Base-by-base conservation (phyloP, 2,113 vertebrate genomes). In the Thinocorus orbignyianus region DNA sequence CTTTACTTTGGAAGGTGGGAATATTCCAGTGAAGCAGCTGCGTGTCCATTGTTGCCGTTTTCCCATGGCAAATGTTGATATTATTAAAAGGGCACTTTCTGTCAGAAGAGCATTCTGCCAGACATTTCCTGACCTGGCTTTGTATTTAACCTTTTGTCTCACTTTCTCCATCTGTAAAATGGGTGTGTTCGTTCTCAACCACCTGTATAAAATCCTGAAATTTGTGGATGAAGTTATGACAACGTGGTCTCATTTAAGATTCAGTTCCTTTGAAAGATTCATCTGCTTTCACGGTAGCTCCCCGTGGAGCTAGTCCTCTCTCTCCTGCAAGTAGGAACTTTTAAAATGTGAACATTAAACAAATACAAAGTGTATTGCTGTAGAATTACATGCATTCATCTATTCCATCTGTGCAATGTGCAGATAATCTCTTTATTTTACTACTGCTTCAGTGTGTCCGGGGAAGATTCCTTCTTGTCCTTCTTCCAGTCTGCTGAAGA, bases 1-100 rank as follows among this genome's bases (percentile, higher is more conserved):
- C 57, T 52, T 97, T 97, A 94, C 91, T 95, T 65, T 95, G 91
- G 82, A 96, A 94, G 93, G 79, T 95, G 95, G 73, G 96, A 96
- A 93, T 95, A 91, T 95, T 96, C 91, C 91, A 91, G 52, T 3
- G 7, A 76, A 93, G 89, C 96, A 95, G 96, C 96, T 96, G 95
- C 89, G 81, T 74, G 51, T 48, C 57, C 74, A 69, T 89, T 83
- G 10, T 17, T 91, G 88, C 86, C 1, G 1, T 88, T 97, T 97
- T 96, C 96, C 93, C 91, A 82, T 95, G 93, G 96, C 96, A 94
- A 96, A 97, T 93, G 88, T 93, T 95, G 93, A 69, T 95, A 58
- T 74, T 93, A 86, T 87, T 96, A 87, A 96, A 96, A 94, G 95
- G 93, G 86, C 95, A 93, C 70, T 96, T 92, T 90, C 88, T 95